phyloP scores from a whole-genome alignment of 1,140 invertebrate genomes.

The Whitmania pigra region DNA sequence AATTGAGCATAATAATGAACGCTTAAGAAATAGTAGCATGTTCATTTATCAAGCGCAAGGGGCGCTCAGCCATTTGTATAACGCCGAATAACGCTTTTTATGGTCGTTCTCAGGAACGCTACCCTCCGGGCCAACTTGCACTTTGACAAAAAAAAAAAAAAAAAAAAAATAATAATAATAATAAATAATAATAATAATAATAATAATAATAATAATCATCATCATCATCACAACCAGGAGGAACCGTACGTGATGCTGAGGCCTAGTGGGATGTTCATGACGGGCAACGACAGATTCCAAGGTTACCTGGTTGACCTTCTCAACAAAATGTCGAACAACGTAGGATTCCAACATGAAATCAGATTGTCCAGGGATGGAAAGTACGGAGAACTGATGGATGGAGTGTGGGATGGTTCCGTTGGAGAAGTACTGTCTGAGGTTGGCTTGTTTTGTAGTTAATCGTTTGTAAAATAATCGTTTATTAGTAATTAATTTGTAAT shows the following conservation, averaged over 20 bases:
- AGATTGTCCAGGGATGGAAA: slow-evolving; percentile 26
- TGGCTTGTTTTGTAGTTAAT: not conserved
- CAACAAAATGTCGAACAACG: not conserved
- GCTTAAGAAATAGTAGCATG: too few species aligned
- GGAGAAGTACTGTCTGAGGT: slow-evolving; percentile 31
- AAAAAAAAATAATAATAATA: too few species aligned
- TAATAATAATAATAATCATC: too few species aligned
- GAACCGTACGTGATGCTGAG: slow-evolving; percentile 25
- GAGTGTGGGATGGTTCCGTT: slow-evolving; percentile 32
- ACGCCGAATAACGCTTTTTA: too few species aligned
- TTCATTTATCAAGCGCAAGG: too few species aligned
- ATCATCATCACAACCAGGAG: slow-evolving; percentile 18
- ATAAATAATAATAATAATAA: too few species aligned
- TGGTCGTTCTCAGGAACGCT: too few species aligned
- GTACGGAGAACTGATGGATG: slow-evolving; percentile 25
- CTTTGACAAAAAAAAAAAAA: too few species aligned
- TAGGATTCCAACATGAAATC: slow-evolving; percentile 29
- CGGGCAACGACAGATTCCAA: slow-evolving; percentile 24
- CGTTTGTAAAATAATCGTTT: not conserved
- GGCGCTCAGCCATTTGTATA: too few species aligned
- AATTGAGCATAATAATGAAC: too few species aligned
- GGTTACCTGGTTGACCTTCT: slow-evolving; percentile 24
- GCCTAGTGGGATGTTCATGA: slow-evolving; percentile 14
- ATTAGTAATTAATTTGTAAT: not conserved
- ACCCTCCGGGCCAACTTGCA: too few species aligned